phyloP scores from a whole-genome alignment of 1,140 invertebrate species.

The Andrena cerasifolii region DNA sequence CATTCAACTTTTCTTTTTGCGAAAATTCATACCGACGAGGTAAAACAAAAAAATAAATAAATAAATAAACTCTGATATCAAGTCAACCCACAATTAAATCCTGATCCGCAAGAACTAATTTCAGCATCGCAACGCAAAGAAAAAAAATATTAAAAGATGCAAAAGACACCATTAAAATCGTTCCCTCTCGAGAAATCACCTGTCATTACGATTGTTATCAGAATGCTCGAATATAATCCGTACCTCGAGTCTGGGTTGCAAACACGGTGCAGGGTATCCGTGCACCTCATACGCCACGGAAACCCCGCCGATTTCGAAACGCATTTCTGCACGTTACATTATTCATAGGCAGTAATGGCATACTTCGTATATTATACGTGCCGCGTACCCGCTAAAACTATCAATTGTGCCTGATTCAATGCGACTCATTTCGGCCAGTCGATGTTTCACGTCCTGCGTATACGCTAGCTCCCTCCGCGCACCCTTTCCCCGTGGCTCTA shows the following conservation, averaged over 20 bases:
- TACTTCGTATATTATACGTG: constrained; percentile 48
- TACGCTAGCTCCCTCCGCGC: background rate
- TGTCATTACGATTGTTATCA: constrained; percentile 12
- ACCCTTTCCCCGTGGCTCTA: too few species aligned
- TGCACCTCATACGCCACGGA: constrained; percentile 47
- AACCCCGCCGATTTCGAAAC: constrained; percentile 48
- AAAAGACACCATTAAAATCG: too few species aligned
- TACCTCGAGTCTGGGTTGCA: background rate
- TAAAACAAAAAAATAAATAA: too few species aligned
- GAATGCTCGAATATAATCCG: background rate
- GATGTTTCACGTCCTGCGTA: constrained; percentile 13
- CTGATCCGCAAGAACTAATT: too few species aligned
- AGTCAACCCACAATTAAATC: too few species aligned
- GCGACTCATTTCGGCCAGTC: background rate
- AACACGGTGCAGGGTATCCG: constrained; percentile 34
- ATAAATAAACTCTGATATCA: too few species aligned
- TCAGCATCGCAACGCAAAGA: too few species aligned
- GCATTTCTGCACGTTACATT: constrained; percentile 50
- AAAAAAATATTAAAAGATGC: too few species aligned
- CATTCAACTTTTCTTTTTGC: too few species aligned
- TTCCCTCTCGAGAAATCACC: too few species aligned
- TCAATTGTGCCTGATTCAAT: constrained; percentile 12
- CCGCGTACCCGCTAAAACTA: constrained; percentile 15
- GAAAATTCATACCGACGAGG: too few species aligned
- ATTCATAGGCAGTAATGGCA: constrained; percentile 63